Percentiles rank a stretch among this genome's conserved stretches.
Conservation (phyloP, 2,888 invertebrate genomes). For the Orthosia cruda region DNA sequence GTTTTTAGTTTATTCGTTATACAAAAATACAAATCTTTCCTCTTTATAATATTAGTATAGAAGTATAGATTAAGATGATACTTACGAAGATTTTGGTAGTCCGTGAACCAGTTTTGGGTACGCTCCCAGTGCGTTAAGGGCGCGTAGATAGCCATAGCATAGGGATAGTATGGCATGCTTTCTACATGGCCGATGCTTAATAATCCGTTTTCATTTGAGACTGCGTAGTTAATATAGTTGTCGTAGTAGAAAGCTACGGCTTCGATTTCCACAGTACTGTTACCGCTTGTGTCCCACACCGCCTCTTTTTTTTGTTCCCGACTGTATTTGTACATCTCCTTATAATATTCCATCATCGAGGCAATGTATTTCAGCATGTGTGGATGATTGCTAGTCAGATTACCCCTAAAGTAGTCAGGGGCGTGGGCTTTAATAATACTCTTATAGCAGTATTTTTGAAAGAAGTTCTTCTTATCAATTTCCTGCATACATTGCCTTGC, state of each 20-base stretch:
- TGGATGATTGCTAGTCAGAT: conserved; percentile 87
- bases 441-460: too few species aligned
- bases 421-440: too few species aligned
- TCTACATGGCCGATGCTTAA: conserved; percentile 80
- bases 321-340: neutral
- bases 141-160: conserved; percentile 83
- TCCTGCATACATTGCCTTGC: too few species aligned
- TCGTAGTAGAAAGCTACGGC: conserved; percentile 86
- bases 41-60: too few species aligned
- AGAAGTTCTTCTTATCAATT: too few species aligned
- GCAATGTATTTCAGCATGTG: too few species aligned
- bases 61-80: conserved; percentile 63
- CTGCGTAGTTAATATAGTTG: conserved; percentile 84
- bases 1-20: too few species aligned
- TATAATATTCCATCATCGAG: too few species aligned
- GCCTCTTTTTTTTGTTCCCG: neutral
- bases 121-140: conserved; percentile 69
- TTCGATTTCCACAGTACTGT: conserved; percentile 88
- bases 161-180: conserved; percentile 17
- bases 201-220: conserved; percentile 87
- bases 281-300: conserved; percentile 66
- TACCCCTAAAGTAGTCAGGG: conserved; percentile 68
- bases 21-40: too few species aligned
- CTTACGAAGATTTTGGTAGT: conserved; percentile 91
- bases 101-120: conserved; percentile 79